Percentiles rank a stretch among this genome's conserved stretches.
These are phyloP conservation scores for Himalopsyche tibetana DNA, from an alignment of 2,888 invertebrate species.

Conservation along the genomic window DNA sequence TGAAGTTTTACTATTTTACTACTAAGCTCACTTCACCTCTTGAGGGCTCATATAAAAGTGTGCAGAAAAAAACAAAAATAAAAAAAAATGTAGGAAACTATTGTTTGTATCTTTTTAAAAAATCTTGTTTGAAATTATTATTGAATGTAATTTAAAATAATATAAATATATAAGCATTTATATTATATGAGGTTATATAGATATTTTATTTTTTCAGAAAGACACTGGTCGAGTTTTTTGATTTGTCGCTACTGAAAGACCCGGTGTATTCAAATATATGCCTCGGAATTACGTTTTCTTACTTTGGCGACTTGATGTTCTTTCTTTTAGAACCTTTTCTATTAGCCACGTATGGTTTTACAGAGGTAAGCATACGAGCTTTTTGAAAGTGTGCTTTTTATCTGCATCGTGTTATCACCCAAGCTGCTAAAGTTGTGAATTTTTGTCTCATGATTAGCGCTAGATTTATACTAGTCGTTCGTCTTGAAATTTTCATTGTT, in stretches of 20 bases:
- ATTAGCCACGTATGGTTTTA: constrained; percentile 77
- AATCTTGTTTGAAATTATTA: too few species aligned
- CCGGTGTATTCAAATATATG: constrained; percentile 82
- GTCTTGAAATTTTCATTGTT: background rate
- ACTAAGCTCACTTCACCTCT: too few species aligned
- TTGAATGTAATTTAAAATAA: too few species aligned
- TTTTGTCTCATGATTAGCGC: constrained; percentile 63
- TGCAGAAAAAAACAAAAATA: too few species aligned
- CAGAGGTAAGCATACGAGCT: constrained; percentile 69
- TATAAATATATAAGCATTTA: too few species aligned
- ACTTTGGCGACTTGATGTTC: constrained; percentile 81
- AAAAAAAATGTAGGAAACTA: too few species aligned
- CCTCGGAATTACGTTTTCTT: constrained; percentile 80
- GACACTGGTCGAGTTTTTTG: constrained; percentile 79
- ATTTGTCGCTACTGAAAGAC: constrained; percentile 80
- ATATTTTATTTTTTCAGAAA: constrained; percentile 72
- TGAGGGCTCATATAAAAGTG: too few species aligned
- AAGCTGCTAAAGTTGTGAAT: background rate
- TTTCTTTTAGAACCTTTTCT: constrained; percentile 80
- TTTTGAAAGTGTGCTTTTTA: background rate
- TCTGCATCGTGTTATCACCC: constrained; percentile 2
- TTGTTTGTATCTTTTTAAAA: too few species aligned
- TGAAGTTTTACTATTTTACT: too few species aligned
- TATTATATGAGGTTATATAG: too few species aligned
- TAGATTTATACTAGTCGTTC: background rate